phyloP scores from a whole-genome alignment of 2,888 invertebrate genomes.

The Temnothorax unifasciatus region DNA sequence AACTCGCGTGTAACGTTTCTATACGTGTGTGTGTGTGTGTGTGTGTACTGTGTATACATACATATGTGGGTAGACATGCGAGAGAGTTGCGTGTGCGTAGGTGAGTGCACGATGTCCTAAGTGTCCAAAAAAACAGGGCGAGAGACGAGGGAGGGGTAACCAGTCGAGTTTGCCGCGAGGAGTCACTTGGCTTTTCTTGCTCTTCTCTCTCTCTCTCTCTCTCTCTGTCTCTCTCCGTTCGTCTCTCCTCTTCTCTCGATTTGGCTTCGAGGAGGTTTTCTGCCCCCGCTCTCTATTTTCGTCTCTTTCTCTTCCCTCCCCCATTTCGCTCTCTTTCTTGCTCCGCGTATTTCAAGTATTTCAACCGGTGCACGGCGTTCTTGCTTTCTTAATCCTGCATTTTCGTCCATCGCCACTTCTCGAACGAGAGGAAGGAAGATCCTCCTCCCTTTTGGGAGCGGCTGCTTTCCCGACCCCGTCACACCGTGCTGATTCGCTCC shows the following conservation, averaged over 20 bases:
- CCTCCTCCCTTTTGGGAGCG: slow-evolving; percentile 24
- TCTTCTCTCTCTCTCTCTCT: neutral
- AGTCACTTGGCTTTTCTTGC: slow-evolving; percentile 45
- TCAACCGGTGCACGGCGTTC: neutral
- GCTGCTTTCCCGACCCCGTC: slow-evolving; percentile 43
- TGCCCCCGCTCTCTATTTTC: slow-evolving; percentile 34
- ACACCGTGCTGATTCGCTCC: neutral
- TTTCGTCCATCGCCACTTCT: slow-evolving; percentile 23
- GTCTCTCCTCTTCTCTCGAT: slow-evolving; percentile 52
- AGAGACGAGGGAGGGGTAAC: slow-evolving; percentile 35
- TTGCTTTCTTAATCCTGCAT: slow-evolving; percentile 40
- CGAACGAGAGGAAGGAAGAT: slow-evolving; percentile 4
- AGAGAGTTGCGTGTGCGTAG: slow-evolving; percentile 61
- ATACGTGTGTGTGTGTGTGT: too few species aligned
- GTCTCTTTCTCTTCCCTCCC: neutral
- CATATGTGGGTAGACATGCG: slow-evolving; percentile 16
- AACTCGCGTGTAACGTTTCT: slow-evolving; percentile 48
- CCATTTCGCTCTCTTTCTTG: neutral
- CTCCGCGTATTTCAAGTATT: slow-evolving; percentile 16
- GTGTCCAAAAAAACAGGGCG: slow-evolving; percentile 67
- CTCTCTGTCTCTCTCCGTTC: neutral
- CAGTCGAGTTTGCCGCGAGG: slow-evolving; percentile 37
- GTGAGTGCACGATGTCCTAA: slow-evolving; percentile 62
- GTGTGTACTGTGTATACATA: too few species aligned
- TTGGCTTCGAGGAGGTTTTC: slow-evolving; percentile 66